Evolutionary conservation across 1,140 invertebrate genomes (phyloP), one percentile per base, ranked within the genome.

Genomic region (Diachasma alloeum): DNA sequence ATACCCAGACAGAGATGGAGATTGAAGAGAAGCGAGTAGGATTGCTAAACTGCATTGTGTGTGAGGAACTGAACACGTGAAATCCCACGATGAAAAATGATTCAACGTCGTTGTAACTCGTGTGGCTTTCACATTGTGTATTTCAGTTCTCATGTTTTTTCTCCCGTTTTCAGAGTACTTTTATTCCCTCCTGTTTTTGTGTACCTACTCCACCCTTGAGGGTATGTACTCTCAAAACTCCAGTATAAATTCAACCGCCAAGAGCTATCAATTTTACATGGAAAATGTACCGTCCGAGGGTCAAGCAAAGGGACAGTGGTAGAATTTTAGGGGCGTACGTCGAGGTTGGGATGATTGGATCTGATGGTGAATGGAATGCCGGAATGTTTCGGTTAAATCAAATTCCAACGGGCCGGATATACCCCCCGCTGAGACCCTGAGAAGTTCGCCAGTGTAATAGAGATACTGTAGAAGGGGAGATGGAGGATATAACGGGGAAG

Each of bases 51-150:
- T 67, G 72, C 72, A 68, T 56, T 63, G 19, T 63, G 19, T 46
- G 48, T 17, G 59, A 39, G 26, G 56, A 74, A 63, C 72, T 74
- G 72, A 67, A 74, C 66, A 67, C 59, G 36, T 53, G 22, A 22
- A 63, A 46, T 22, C 17, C 48, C 37, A 67, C 59, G 59, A 74
- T 74, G 72, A 74, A 74, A 74, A 74, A 74, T 74, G 56, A 74
- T 74, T 74, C 39, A 17, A 74, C 72, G 31, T 44, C 39, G 8
- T 15, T 66, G 72, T 66, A 44, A 53, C 48, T 26, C 53, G 46
- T 72, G 72, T 67, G 72, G 63, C 72, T 74, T 68, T 67, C 63
- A 68, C 59, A 46, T 63, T 74, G 42, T 66, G 10, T 59, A 15
- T 72, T 59, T 72, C 48, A 67, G 22, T 74, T 44, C 19, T 26